Evolutionary conservation across 2,113 vertebrate species (phyloP).

Genomic region (Lichenostomus cassidix): DNA sequence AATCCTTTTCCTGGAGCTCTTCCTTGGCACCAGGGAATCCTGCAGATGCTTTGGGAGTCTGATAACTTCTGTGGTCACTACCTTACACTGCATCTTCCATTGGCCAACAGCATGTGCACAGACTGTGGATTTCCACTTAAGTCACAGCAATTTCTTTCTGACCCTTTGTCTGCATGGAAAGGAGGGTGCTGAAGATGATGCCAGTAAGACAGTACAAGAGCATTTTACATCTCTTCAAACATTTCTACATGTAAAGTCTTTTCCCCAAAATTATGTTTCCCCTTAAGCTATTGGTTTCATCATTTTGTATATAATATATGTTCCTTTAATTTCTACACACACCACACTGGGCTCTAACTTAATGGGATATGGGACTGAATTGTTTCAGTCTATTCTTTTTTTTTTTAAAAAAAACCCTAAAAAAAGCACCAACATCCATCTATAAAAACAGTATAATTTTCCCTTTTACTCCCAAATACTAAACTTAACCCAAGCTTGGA

Average conservation of each 20-base stretch:
- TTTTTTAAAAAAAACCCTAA: neutral
- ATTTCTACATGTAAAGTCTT: neutral
- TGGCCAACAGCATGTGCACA: neutral
- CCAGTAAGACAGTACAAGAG: neutral
- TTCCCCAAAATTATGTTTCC: constrained; percentile 6
- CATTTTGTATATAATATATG: neutral
- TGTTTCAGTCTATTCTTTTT: constrained; percentile 24
- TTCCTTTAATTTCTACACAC: constrained; percentile 37
- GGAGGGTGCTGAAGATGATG: neutral
- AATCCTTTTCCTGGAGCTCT: neutral
- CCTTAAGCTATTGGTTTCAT: constrained; percentile 29
- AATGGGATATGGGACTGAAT: constrained; percentile 34
- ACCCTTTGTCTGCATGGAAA: neutral
- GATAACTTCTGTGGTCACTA: neutral
- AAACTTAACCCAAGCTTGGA: constrained; percentile 38
- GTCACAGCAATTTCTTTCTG: neutral
- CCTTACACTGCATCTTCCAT: neutral
- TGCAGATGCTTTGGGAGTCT: neutral
- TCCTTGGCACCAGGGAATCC: neutral
- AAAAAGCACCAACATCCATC: constrained; percentile 65
- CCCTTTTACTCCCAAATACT: constrained; percentile 61
- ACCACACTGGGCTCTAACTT: constrained; percentile 51
- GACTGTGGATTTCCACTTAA: neutral
- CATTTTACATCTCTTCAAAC: constrained; percentile 32
- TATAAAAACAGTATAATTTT: constrained; percentile 61